Evolutionary conservation across 2,888 invertebrate genomes (phyloP).

Genomic region (Trichacis sp.): DNA sequence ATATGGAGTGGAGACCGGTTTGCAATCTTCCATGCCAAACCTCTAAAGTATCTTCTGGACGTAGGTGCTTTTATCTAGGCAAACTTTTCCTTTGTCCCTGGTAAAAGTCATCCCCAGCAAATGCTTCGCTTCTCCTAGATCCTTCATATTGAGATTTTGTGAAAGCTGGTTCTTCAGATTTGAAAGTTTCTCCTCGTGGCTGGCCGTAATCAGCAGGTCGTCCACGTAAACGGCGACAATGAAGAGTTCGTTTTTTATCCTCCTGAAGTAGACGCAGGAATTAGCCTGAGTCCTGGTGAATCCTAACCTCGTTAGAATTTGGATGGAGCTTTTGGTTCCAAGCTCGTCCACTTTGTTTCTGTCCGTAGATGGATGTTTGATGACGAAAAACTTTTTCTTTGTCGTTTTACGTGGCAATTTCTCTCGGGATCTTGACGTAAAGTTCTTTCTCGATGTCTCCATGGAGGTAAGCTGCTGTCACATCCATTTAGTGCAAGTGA

Average conservation of each 20-base stretch:
- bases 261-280: constrained; percentile 1
- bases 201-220: constrained; percentile 28
- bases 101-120: constrained; percentile 28
- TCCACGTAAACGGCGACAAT: constrained; percentile 36
- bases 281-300: no score
- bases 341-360: constrained; percentile 24
- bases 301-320: background rate
- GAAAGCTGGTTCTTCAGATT: constrained; percentile 14
- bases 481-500: no score
- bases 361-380: constrained; percentile 37
- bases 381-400: no score
- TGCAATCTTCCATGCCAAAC: constrained; percentile 49
- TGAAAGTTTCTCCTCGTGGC: constrained; percentile 3
- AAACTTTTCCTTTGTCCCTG: constrained; percentile 6
- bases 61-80: constrained; percentile 39
- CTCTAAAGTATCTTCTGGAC: constrained; percentile 42
- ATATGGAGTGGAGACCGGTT: constrained; percentile 47
- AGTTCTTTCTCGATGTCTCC: constrained; percentile 49
- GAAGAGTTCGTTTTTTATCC: background rate
- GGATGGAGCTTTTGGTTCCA: constrained; percentile 26
- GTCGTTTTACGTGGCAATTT: no score
- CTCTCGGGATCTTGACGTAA: constrained; percentile 31
- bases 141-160: constrained; percentile 21
- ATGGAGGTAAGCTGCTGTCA: constrained; percentile 51
- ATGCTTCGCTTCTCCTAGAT: constrained; percentile 23